These are phyloP conservation scores for Watsonalla binaria DNA, from an alignment of 2,888 invertebrate genomes.

Conservation along the genomic window DNA sequence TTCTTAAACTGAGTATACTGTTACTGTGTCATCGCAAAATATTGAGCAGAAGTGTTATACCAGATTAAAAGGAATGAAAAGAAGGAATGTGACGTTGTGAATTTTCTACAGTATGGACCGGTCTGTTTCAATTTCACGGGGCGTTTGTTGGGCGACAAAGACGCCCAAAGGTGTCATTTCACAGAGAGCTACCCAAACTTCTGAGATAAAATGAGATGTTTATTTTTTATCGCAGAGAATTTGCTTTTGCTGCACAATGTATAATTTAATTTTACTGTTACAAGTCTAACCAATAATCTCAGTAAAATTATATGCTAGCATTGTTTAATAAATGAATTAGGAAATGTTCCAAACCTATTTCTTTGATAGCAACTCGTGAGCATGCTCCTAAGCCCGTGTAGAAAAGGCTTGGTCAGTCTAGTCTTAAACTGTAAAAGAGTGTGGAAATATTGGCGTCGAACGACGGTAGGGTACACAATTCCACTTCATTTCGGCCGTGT, in stretches of 20 bases:
- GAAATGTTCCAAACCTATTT: background rate
- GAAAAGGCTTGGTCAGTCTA: constrained; percentile 21
- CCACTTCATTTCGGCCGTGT: constrained; percentile 57
- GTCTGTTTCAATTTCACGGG: constrained; percentile 76
- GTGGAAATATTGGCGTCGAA: constrained; percentile 58
- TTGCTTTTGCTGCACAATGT: constrained; percentile 19
- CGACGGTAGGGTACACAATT: constrained; percentile 58
- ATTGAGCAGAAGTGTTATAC: constrained; percentile 18
- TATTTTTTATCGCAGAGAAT: constrained; percentile 47
- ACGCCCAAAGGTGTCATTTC: constrained; percentile 73
- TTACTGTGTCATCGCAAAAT: constrained; percentile 4
- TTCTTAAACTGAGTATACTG: background rate
- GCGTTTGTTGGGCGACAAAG: constrained; percentile 72
- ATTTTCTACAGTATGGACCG: constrained; percentile 55
- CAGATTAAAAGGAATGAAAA: constrained; percentile 46
- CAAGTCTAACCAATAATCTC: too few relatives aligned
- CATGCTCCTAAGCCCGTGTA: constrained; percentile 3
- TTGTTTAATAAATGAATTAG: too few relatives aligned
- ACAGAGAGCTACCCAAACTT: constrained; percentile 60
- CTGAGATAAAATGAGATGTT: constrained; percentile 54
- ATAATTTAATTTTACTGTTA: background rate
- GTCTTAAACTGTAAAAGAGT: constrained; percentile 49
- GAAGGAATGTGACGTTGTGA: constrained; percentile 42
- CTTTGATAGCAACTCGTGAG: background rate
- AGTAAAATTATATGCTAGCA: too few relatives aligned